Base-by-base conservation (phyloP, 1,140 invertebrate species). In the Sycophila sp. region DNA sequence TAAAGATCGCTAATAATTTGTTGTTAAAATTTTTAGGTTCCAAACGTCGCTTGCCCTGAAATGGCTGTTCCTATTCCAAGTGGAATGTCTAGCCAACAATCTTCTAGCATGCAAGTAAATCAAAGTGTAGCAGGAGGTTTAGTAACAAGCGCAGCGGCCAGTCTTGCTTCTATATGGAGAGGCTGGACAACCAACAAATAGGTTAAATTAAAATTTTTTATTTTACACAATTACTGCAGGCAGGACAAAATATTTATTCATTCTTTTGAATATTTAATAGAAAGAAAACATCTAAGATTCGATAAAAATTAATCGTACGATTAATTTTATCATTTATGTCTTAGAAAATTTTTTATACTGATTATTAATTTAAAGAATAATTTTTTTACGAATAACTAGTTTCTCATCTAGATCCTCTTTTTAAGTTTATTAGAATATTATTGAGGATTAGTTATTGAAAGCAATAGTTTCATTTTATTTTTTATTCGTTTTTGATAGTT, bases 111-210 rank as follows among this genome's bases (percentile, higher is more conserved):
- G 73, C 83, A 86, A 73, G 84, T 86, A 47, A 85, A 86, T 78
- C 85, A 86, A 77, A 88, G 87, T 72, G 85, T 88, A 51, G 89
- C 89, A 32, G 88, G 90, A 24, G 91, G 91, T 55, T 85, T 92
- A 28, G 89, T 92, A 56, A 91, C 89, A 53, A 92, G 90, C 77
- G 90, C 91, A 40, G 89, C 91, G 51, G 90, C 90, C 55, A 90
- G 90, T 71, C 87, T 93, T 71, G 90, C 89, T 32, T 92, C 91
- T 32, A 87, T 92, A 68, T 92, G 90, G 91, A 86, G 90, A 74
- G 91, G 90, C n/a, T 91, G 89, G 88, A 91, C 89, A 28, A 81
- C 80, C 60, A 85, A 86, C 67, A 85, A 79, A 82, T 86, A 84
- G 75, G 4, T 60, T 66, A 15, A 70, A 56, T 70, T 62, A 47